Conservation (phyloP, 2,797 vertebrate species). For the Nyctalus aviator region DNA sequence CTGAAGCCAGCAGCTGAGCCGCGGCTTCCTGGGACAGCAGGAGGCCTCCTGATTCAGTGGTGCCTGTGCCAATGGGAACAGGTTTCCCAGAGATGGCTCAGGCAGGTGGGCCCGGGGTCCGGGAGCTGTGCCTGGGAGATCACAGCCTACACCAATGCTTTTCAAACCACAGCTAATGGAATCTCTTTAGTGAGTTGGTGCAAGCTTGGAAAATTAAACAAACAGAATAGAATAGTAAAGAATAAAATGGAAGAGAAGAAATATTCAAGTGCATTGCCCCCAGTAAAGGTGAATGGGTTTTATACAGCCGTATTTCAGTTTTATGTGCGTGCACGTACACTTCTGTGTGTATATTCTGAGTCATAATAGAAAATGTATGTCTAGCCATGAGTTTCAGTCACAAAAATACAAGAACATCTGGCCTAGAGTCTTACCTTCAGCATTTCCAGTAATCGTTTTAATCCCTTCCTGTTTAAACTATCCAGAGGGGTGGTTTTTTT, state of each 20-base stretch:
- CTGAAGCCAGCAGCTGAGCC: not conserved
- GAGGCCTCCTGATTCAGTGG: not conserved
- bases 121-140: not conserved
- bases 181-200: not conserved
- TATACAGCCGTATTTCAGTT: not conserved
- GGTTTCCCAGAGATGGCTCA: not conserved
- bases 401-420: slow-evolving; percentile 52
- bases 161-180: not conserved
- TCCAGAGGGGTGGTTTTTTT: not conserved
- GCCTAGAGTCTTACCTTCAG: not conserved
- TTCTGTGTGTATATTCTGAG: slow-evolving; percentile 26
- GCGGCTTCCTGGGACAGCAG: not conserved
- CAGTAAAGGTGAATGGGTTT: slow-evolving; percentile 6
- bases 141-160: not conserved
- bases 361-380: slow-evolving; percentile 20
- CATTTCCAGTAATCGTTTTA: slow-evolving; percentile 60
- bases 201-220: not conserved
- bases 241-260: not conserved
- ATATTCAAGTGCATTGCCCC: not conserved
- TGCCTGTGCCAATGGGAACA: not conserved
- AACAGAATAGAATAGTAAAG: not conserved
- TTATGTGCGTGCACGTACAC: not conserved
- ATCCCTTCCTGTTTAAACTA: slow-evolving; percentile 49
- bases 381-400: slow-evolving; percentile 48
- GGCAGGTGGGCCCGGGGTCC: not conserved